phyloP scores from a whole-genome alignment of 2,113 vertebrate species.

The Centropristis striata region DNA sequence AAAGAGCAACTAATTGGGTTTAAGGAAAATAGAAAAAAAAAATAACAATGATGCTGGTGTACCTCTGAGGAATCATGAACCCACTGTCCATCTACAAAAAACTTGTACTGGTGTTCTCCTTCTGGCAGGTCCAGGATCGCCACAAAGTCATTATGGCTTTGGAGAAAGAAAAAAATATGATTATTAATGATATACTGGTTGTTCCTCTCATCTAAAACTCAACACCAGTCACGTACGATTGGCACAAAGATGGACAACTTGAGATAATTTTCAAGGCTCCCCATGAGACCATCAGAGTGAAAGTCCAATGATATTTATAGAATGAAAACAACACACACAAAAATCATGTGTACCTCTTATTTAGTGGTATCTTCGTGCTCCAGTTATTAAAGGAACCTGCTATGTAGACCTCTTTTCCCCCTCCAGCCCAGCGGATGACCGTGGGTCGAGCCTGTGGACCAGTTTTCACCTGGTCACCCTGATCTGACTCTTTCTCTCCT shows the following conservation, averaged over 20 bases:
- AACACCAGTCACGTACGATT: neutral
- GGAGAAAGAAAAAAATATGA: conserved; percentile 6
- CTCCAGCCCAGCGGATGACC: conserved; percentile 97
- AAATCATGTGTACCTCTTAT: conserved; percentile 89
- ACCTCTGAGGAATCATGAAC: conserved; percentile 96
- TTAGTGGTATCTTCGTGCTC: conserved; percentile 96
- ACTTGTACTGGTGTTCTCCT: conserved; percentile 99
- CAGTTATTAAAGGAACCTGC: conserved; percentile 98
- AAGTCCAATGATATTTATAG: neutral
- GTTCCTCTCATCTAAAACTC: neutral
- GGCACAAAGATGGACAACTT: neutral
- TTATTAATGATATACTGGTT: neutral
- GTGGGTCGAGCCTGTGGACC: conserved; percentile 93
- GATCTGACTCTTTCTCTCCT: conserved; percentile 94
- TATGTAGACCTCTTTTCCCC: conserved; percentile 96
- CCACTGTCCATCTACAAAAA: conserved; percentile 99
- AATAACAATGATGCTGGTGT: conserved; percentile 44
- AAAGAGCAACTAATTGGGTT: too few relatives aligned
- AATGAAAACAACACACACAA: neutral
- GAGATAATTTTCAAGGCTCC: neutral
- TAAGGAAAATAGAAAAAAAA: neutral
- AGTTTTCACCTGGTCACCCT: conserved; percentile 91
- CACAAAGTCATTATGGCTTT: conserved; percentile 97
- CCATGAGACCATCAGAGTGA: neutral
- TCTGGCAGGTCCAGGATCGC: conserved; percentile 97